Percentiles rank a stretch among this genome's conserved stretches.
phyloP scores from a whole-genome alignment of 2,888 invertebrate species.

The Patella ulyssiponensis region DNA sequence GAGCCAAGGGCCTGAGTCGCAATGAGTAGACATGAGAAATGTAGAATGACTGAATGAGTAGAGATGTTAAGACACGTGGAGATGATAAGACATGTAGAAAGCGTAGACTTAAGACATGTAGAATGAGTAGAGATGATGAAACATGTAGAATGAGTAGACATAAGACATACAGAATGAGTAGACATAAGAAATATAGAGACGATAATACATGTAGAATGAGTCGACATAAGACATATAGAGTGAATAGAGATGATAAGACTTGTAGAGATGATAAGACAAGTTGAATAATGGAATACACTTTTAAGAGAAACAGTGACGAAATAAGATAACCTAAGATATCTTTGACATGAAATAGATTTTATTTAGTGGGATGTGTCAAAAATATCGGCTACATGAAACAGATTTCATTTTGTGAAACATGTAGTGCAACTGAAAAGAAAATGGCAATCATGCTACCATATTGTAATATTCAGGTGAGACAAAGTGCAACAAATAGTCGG shows the following conservation, averaged over 20 bases:
- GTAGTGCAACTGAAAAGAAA: too few relatives aligned
- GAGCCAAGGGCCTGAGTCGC: not conserved
- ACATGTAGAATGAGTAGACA: not conserved
- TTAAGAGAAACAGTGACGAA: too few relatives aligned
- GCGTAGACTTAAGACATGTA: not conserved
- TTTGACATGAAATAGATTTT: too few relatives aligned
- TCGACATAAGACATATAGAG: not conserved
- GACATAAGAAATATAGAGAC: not conserved
- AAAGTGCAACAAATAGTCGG: too few relatives aligned
- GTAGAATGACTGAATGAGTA: not conserved
- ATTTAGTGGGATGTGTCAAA: too few relatives aligned
- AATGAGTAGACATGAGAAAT: constrained; percentile 4
- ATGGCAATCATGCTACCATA: too few relatives aligned
- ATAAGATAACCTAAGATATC: too few relatives aligned
- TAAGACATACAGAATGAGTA: constrained; percentile 1
- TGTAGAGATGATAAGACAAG: too few relatives aligned
- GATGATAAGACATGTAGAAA: not conserved
- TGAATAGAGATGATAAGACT: not conserved
- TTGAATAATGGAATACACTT: too few relatives aligned
- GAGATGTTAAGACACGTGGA: not conserved
- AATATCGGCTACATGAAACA: too few relatives aligned
- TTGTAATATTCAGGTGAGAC: too few relatives aligned
- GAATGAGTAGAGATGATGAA: not conserved
- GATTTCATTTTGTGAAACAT: too few relatives aligned
- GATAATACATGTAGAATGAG: not conserved